Percentiles rank a stretch among this genome's conserved stretches.
Conservation (phyloP, 2,113 vertebrate genomes). For the Podarcis raffonei region DNA sequence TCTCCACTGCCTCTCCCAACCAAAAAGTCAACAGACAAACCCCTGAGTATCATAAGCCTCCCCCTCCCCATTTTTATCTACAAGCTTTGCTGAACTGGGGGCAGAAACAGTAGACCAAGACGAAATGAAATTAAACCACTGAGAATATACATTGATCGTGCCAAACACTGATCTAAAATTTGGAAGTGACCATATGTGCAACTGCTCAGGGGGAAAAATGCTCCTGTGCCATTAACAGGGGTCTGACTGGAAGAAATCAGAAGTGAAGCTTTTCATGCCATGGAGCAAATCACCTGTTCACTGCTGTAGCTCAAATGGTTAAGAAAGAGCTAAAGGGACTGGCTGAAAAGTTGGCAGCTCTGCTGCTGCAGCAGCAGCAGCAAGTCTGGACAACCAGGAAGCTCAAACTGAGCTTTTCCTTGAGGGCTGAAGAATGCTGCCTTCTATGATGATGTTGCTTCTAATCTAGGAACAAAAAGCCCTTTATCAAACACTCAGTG, state of each 20-base stretch:
- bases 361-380: background rate
- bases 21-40: too few species aligned
- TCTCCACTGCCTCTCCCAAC: too few species aligned
- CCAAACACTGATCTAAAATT: background rate
- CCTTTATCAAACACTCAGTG: background rate
- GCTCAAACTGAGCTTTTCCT: background rate
- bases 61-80: background rate
- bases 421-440: background rate
- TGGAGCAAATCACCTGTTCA: background rate
- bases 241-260: background rate
- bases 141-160: background rate
- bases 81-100: background rate
- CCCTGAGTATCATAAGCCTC: too few species aligned
- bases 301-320: background rate
- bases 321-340: background rate
- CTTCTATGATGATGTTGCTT: background rate
- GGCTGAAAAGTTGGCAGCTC: background rate
- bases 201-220: background rate
- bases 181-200: background rate
- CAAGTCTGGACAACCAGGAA: fast-evolving
- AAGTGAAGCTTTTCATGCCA: background rate
- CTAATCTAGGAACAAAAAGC: background rate
- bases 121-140: background rate
- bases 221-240: background rate
- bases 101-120: background rate